Evolutionary conservation across 2,797 vertebrate genomes (phyloP).

Genomic region (Sternarchorhynchus goeldii): DNA sequence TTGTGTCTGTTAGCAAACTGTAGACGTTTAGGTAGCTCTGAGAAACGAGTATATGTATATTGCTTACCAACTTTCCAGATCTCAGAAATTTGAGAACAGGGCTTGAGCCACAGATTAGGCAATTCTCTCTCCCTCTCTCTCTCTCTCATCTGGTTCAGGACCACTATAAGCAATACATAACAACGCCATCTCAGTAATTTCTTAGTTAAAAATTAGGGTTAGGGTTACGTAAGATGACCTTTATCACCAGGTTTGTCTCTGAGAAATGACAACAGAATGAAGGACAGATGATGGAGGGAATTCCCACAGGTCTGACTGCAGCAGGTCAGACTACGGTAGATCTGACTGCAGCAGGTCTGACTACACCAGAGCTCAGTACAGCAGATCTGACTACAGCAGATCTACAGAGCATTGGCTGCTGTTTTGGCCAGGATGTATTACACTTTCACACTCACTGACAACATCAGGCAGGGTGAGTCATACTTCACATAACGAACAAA

Average conservation of each 20-base stretch:
- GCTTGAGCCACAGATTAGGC: too few species aligned
- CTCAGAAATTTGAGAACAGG: too few species aligned
- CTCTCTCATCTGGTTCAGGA: too few species aligned
- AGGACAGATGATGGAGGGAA: slow-evolving; percentile 6
- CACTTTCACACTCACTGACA: slow-evolving; percentile 22
- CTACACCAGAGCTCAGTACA: neutral
- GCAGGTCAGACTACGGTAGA: neutral
- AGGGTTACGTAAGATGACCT: slow-evolving; percentile 4
- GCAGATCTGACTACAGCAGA: neutral
- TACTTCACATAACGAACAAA: slow-evolving; percentile 42
- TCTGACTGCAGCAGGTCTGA: too few species aligned
- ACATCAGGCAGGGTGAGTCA: slow-evolving; percentile 50
- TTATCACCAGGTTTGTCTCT: slow-evolving; percentile 10
- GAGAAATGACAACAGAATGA: slow-evolving; percentile 11
- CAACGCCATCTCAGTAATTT: too few species aligned
- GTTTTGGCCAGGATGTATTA: neutral
- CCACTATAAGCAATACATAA: too few species aligned
- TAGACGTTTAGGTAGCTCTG: too few species aligned
- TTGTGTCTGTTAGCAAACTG: too few species aligned
- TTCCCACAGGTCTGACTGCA: neutral
- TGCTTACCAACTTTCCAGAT: too few species aligned
- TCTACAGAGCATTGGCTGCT: neutral
- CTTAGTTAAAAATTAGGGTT: too few species aligned
- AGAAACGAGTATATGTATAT: too few species aligned
- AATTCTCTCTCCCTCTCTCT: too few species aligned